Base-by-base conservation (phyloP, 2,888 invertebrate species). In the Thumatha senex region DNA sequence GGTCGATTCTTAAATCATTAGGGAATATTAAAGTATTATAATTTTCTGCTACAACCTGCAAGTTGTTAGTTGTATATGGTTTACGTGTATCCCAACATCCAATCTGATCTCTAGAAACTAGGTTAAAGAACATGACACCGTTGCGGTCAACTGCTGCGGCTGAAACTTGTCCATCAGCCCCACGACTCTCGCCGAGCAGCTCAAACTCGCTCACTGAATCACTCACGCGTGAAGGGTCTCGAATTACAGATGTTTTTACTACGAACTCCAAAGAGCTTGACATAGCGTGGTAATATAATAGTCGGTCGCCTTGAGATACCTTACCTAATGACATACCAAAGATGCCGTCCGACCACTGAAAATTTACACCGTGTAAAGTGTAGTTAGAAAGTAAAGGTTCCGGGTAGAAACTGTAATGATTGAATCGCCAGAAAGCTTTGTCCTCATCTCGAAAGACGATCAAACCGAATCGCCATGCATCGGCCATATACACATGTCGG, bases 11-110 rank as follows among this genome's bases (percentile, higher is more conserved):
- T 46, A 97, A 82, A 74, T 97, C 97, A 64, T 97, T 97, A 0
- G 97, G 96, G 73, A 96, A 97, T 29, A 96, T 91, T 67, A 97
- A 84, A 0, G 95, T 93, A 30, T 87, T 89, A 39, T 93, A 92
- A 76, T 93, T 94, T 53, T 92, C 83, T 0, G 94, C 95, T 0
- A 96, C 90, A 8, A 95, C 83, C 1, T 93, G 94, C 44, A 96
- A 80, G 76, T 95, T 96, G 11, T 89, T 83, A 12, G 93, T 89
- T 38, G 86, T 92, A 67, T 96, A 96, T 0, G 95, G 94, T 67
- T 95, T 96, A n/a, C 93, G 89, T 3, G 95, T 95, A 72, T 97
- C 95, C 97, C 97, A 97, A 81, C 97, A 97, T 59, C 95, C 96
- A 41, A 97, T 93, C 55, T 95, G 93, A 80, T 96, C 96, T 54